Conservation (phyloP, 2,113 vertebrate species). For the Myotis lucifugus region DNA sequence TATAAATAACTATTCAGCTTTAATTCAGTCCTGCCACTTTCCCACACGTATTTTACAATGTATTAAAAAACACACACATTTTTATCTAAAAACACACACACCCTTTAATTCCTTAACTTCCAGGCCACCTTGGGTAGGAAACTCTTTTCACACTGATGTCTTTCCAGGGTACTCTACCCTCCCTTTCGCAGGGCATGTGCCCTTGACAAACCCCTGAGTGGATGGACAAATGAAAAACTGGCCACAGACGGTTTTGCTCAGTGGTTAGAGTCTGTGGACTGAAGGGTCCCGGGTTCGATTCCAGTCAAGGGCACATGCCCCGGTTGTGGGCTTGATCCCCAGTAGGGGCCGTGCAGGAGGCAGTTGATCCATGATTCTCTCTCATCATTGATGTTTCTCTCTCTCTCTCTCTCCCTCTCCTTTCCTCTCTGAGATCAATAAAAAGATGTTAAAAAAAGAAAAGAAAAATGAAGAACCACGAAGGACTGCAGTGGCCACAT, state of each 20-base stretch:
- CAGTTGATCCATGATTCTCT: too few species aligned
- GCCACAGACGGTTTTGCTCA: too few species aligned
- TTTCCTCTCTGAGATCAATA: too few species aligned
- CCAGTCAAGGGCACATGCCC: too few species aligned
- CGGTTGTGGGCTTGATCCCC: too few species aligned
- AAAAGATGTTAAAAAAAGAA: too few species aligned
- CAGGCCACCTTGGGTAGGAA: neutral
- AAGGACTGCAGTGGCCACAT: neutral
- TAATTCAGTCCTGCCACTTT: slow-evolving; percentile 79
- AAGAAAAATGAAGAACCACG: neutral
- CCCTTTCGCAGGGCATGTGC: neutral
- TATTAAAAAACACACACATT: slow-evolving; percentile 24
- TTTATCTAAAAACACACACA: slow-evolving; percentile 68
- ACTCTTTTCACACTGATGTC: neutral
- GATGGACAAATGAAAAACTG: too few species aligned
- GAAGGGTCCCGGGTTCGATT: too few species aligned
- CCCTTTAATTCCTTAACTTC: slow-evolving; percentile 72
- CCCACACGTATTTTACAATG: slow-evolving; percentile 81
- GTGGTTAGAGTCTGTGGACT: too few species aligned
- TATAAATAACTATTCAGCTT: slow-evolving; percentile 87
- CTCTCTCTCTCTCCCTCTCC: too few species aligned
- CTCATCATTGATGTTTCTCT: too few species aligned
- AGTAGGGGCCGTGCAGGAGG: neutral
- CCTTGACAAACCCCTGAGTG: too few species aligned
- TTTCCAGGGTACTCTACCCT: neutral